These are phyloP conservation scores for Seira musarum DNA, from an alignment of 2,888 invertebrate genomes.

Conservation along the genomic window DNA sequence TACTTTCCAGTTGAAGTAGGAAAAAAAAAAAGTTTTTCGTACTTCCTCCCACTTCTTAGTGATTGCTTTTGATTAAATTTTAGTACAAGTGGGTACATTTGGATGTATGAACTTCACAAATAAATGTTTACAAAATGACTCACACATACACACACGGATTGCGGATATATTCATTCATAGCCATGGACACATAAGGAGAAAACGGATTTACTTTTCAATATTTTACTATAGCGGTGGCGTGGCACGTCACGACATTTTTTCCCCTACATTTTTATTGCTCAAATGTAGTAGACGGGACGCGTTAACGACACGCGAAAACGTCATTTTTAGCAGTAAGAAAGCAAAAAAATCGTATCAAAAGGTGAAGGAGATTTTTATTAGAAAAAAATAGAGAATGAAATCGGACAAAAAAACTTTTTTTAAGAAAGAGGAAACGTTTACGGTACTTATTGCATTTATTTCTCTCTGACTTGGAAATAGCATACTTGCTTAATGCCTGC, in stretches of 20 bases:
- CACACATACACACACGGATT: too few species aligned
- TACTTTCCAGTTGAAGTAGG: too few species aligned
- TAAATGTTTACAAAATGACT: neutral
- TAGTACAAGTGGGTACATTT: neutral
- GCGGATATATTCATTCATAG: too few species aligned
- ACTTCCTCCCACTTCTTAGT: neutral
- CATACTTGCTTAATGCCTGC: neutral
- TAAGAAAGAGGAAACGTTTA: slow-evolving; percentile 25
- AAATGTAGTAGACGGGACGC: slow-evolving; percentile 47
- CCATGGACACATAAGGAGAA: neutral
- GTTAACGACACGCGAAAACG: slow-evolving; percentile 67
- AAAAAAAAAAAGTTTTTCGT: neutral
- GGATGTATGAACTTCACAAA: neutral
- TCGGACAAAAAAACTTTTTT: neutral
- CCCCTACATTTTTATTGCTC: slow-evolving; percentile 19
- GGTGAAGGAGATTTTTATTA: neutral
- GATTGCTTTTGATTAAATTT: neutral
- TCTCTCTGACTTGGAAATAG: neutral
- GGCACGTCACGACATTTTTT: slow-evolving; percentile 41
- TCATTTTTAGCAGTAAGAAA: slow-evolving; percentile 64
- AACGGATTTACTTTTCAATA: slow-evolving; percentile 1
- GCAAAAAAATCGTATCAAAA: neutral
- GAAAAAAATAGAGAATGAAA: slow-evolving; percentile 3
- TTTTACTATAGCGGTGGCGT: slow-evolving; percentile 12
- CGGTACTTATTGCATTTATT: slow-evolving; percentile 11